phyloP scores from a whole-genome alignment of 2,888 invertebrate genomes.

The Pterostichus niger region DNA sequence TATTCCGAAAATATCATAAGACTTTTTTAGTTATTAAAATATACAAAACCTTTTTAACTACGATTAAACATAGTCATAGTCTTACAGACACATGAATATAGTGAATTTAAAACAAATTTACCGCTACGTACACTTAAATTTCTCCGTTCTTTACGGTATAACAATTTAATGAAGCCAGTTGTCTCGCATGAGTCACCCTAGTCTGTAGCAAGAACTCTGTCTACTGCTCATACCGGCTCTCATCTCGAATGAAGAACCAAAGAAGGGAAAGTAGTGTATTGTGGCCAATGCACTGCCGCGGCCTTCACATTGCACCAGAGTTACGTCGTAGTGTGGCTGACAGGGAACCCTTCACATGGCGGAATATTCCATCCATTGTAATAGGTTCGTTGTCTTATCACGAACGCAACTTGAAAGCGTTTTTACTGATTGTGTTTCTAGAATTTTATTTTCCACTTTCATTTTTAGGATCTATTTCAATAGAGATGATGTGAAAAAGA shows the following conservation, averaged over 20 bases:
- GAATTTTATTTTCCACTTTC: too few relatives aligned
- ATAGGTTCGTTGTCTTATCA: too few relatives aligned
- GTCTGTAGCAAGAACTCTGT: neutral
- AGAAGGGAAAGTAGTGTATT: conserved; percentile 35
- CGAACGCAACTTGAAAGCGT: too few relatives aligned
- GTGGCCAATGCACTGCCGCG: conserved; percentile 34
- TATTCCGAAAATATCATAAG: too few relatives aligned
- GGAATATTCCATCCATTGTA: too few relatives aligned
- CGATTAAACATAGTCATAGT: too few relatives aligned
- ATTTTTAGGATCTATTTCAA: too few relatives aligned
- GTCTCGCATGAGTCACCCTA: conserved; percentile 6
- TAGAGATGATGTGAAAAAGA: too few relatives aligned
- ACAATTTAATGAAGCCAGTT: conserved; percentile 9
- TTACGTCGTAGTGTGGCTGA: neutral
- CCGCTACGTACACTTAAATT: neutral
- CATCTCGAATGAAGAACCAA: neutral
- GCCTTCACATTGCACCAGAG: conserved; percentile 20
- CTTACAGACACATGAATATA: too few relatives aligned
- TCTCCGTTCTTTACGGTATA: conserved; percentile 10
- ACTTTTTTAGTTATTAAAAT: too few relatives aligned
- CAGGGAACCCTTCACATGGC: neutral
- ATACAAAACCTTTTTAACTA: too few relatives aligned
- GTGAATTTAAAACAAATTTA: neutral
- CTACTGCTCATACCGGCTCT: neutral
- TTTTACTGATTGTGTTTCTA: too few relatives aligned